These are phyloP conservation scores for Zaprionus obscuricornis DNA, from an alignment of 2,888 invertebrate species.

Conservation along the genomic window DNA sequence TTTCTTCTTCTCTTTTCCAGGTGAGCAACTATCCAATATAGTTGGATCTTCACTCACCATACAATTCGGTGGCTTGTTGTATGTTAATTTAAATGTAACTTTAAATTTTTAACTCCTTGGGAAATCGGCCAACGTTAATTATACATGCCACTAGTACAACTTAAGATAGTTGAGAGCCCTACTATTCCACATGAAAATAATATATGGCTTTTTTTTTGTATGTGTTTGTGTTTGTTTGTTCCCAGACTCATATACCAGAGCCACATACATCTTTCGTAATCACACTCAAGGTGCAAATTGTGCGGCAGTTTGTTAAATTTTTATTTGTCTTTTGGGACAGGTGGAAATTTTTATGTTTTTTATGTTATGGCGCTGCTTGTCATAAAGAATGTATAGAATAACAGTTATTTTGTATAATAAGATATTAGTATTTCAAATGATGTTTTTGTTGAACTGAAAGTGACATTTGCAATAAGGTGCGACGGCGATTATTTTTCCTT, in stretches of 20 bases:
- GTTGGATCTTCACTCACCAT: too few species aligned
- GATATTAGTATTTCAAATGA: too few species aligned
- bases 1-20: constrained; percentile 29
- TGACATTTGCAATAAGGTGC: neutral
- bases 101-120: constrained; percentile 63
- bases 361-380: too few species aligned
- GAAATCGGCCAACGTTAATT: constrained; percentile 60
- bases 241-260: too few species aligned
- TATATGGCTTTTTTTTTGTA: constrained; percentile 47
- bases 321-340: neutral
- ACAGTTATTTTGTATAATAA: too few species aligned
- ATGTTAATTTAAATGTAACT: constrained; percentile 55
- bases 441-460: too few species aligned
- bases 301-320: constrained; percentile 19
- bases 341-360: neutral
- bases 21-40: constrained; percentile 12
- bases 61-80: constrained; percentile 12
- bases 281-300: constrained; percentile 38
- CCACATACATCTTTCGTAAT: constrained; percentile 54
- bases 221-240: too few species aligned
- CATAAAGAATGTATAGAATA: too few species aligned
- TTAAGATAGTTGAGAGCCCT: constrained; percentile 26
- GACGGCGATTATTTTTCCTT: constrained; percentile 18
- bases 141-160: too few species aligned
- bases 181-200: constrained; percentile 54